Evolutionary conservation across 2,113 vertebrate genomes (phyloP), one percentile per base, ranked within the genome.

Genomic region (Pelecanoides urinatrix): DNA sequence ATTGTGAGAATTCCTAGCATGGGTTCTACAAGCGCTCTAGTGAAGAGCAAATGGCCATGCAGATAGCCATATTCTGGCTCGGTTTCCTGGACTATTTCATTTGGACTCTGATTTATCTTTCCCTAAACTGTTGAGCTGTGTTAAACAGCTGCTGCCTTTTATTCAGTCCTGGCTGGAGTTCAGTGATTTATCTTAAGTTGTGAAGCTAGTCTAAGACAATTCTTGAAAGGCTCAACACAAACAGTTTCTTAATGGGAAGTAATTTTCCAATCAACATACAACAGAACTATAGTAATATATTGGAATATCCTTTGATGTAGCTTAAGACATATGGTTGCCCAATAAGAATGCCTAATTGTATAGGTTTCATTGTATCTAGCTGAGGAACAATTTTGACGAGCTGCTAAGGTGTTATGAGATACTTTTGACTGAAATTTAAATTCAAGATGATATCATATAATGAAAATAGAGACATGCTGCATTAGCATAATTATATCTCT

Each of bases 171-270:
- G 75, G 27, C 82, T 92, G 67, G 63, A 82, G 50, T 86, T 92
- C 74, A 83, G 66, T 27, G 19, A 58, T 90, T 94, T 88, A 61
- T 91, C 56, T 85, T 25, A 58, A 86, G 52, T 27, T 75, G 77
- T 88, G 76, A 80, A 90, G 55, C 66, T 65, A 55, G 55, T 82
- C 62, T 76, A 63, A 88, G 47, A 80, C 53, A 84, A 73, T 63
- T 93, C 88, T 77, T 92, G 85, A 96, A 93, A 92, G 75, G 67
- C 67, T 92, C 67, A 52, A 81, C 59, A 70, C 52, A 94, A 95
- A 5, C 85, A 86, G 42, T 70, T 96, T 86, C 78, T 95, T 96
- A 94, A 90, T 92, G 90, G 76, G 80, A 97, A 94, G 86, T 89
- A 94, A 89, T 96, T 96, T 95, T 89, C 79, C 91, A 86, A 75